phyloP scores from a whole-genome alignment of 1,140 invertebrate genomes.

The Polypedilum pembai region DNA sequence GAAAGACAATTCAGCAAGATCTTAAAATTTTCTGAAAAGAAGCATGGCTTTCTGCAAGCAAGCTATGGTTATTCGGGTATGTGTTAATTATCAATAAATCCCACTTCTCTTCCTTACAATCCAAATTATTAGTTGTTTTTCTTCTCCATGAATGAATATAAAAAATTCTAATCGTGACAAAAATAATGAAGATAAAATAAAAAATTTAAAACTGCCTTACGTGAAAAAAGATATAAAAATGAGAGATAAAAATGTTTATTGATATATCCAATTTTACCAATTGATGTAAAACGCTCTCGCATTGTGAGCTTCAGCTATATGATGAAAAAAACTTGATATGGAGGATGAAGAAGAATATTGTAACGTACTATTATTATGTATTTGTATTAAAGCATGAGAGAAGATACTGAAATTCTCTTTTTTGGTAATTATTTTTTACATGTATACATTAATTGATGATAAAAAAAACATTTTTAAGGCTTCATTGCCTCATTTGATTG shows the following conservation, averaged over 20 bases:
- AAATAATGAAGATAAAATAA: not conserved
- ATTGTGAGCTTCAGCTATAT: constrained; percentile 3
- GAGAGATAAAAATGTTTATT: not conserved
- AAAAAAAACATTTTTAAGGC: not conserved
- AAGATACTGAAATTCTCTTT: not conserved
- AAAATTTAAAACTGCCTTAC: not conserved
- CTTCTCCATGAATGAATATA: not conserved
- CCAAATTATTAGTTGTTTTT: no score
- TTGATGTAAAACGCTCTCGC: not conserved
- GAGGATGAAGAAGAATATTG: not conserved
- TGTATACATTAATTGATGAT: not conserved
- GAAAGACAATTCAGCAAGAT: no score
- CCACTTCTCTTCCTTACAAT: not conserved
- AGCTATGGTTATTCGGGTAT: no score
- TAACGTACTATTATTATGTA: constrained; percentile 5
- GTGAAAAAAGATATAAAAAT: not conserved
- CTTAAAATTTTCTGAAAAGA: no score
- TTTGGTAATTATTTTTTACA: not conserved
- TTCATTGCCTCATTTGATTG: not conserved
- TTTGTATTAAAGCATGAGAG: not conserved
- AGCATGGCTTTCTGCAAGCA: no score
- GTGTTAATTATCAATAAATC: not conserved
- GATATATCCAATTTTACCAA: constrained; percentile 18
- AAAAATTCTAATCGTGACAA: not conserved
- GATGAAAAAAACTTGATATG: not conserved